Conservation (phyloP, 2,113 vertebrate genomes). For the Amblyornis subalaris region DNA sequence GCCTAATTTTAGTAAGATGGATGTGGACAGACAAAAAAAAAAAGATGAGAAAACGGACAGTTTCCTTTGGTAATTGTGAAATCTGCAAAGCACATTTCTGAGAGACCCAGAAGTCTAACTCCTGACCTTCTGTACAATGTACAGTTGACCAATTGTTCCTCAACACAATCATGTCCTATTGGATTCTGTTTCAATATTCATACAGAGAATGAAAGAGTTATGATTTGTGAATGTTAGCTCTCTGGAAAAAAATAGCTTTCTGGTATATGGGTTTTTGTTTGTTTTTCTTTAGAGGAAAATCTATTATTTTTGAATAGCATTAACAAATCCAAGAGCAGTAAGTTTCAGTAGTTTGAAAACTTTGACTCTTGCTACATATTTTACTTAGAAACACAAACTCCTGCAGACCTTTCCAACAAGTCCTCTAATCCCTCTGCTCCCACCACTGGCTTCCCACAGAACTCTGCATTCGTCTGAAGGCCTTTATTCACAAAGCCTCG, state of each 20-base stretch:
- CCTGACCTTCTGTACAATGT: background rate
- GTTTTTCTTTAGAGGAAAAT: background rate
- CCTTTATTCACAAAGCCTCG: slow-evolving; percentile 27
- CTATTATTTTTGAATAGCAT: background rate
- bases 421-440: slow-evolving; percentile 48
- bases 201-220: background rate
- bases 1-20: background rate
- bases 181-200: background rate
- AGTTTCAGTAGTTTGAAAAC: slow-evolving; percentile 15
- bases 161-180: background rate
- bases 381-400: slow-evolving; percentile 1
- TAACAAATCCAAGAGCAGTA: background rate
- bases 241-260: background rate
- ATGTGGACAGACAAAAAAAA: background rate
- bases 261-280: background rate
- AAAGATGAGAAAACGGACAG: background rate
- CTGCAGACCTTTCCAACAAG: slow-evolving; percentile 20
- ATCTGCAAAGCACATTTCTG: background rate
- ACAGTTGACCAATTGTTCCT: background rate
- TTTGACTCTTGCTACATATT: background rate
- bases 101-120: background rate
- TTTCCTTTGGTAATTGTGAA: background rate
- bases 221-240: background rate
- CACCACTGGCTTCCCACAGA: slow-evolving; percentile 47
- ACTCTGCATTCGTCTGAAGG: slow-evolving; percentile 3